phyloP scores from a whole-genome alignment of 2,113 vertebrate species.

The Aspiorhynchus laticeps region DNA sequence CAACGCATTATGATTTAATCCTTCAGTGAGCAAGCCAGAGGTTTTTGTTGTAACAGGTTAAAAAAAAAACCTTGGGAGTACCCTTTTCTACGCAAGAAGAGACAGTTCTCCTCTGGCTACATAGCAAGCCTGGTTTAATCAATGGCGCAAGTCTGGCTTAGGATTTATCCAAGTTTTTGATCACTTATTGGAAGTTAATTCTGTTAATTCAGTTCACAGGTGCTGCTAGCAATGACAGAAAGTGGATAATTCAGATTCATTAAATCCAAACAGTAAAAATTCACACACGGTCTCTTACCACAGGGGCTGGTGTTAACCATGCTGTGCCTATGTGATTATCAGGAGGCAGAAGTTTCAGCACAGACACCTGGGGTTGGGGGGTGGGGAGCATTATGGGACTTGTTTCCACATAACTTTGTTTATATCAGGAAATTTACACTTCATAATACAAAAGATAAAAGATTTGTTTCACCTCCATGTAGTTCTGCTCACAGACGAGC shows the following conservation, averaged over 20 bases:
- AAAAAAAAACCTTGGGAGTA: neutral
- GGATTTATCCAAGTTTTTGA: neutral
- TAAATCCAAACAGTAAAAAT: neutral
- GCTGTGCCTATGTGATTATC: slow-evolving; percentile 34
- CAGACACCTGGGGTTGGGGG: slow-evolving; percentile 49
- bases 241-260: neutral
- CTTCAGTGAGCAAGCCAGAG: neutral
- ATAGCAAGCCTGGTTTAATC: neutral
- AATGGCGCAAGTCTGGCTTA: neutral
- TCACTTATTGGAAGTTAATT: neutral
- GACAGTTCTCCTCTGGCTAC: neutral
- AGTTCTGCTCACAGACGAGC: slow-evolving; percentile 57
- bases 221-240: neutral
- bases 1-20: neutral
- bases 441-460: neutral
- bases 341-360: slow-evolving; percentile 44
- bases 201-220: neutral
- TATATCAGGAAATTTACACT: neutral
- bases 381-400: neutral
- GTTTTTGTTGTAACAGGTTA: too few species aligned
- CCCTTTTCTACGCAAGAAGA: accelerated
- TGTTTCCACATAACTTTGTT: neutral
- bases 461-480: slow-evolving; percentile 53
- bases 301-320: slow-evolving; percentile 40
- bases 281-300: slow-evolving; percentile 27